These are phyloP conservation scores for Megastigmus dorsalis DNA, from an alignment of 2,888 invertebrate species.

Conservation along the genomic window DNA sequence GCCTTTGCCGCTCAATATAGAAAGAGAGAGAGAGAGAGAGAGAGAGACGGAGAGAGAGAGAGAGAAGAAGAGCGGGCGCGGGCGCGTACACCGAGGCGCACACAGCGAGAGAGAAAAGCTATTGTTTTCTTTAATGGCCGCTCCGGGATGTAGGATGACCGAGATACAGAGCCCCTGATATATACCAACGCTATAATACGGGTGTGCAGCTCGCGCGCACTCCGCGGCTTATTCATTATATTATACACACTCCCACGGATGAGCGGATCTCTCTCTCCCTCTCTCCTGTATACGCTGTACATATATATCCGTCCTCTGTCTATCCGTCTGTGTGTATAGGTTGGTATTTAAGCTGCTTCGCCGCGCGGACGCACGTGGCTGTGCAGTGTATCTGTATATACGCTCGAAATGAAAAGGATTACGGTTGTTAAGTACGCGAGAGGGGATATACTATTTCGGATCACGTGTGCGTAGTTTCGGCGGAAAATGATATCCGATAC, in stretches of 20 bases:
- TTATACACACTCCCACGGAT: neutral
- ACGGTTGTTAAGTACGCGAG: no score
- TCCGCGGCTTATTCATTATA: conserved; percentile 1
- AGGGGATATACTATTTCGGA: no score
- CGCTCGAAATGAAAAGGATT: neutral
- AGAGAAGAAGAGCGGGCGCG: conserved; percentile 29
- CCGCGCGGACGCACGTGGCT: neutral
- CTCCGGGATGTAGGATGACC: conserved; percentile 45
- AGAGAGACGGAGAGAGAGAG: conserved; percentile 19
- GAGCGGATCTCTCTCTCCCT: no score
- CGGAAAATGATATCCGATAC: no score
- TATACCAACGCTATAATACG: no score
- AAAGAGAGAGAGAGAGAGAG: neutral
- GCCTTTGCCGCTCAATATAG: conserved; percentile 48
- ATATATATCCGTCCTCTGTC: neutral
- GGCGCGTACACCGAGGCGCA: no score
- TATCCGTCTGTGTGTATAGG: no score
- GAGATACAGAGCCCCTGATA: no score
- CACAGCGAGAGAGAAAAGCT: no score
- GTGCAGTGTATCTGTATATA: neutral
- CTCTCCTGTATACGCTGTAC: neutral
- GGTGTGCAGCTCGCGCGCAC: no score
- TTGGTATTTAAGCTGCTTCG: no score
- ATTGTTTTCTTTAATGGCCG: conserved; percentile 65
- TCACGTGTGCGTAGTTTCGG: no score